Evolutionary conservation across 2,888 invertebrate species (phyloP).

Genomic region (Coremacera marginata): DNA sequence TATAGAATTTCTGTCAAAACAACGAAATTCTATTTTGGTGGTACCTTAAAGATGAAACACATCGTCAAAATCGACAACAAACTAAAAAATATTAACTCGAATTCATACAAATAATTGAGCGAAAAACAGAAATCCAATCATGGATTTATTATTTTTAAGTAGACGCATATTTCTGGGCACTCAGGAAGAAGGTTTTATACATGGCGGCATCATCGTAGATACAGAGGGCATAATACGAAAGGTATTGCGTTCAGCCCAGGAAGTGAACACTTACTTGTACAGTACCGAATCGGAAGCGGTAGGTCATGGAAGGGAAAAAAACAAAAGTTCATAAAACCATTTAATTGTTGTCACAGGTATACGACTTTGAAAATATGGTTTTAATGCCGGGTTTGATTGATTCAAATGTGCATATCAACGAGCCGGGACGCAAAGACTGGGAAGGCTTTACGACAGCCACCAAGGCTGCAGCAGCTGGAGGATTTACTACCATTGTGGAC

Average conservation of each 20-base stretch:
- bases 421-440: conserved; percentile 80
- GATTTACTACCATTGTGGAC: conserved; percentile 79
- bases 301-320: conserved; percentile 48
- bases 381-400: conserved; percentile 80
- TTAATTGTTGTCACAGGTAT: conserved; percentile 54
- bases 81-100: background rate
- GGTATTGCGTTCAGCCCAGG: conserved; percentile 70
- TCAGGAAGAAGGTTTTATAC: conserved; percentile 70
- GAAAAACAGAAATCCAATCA: conserved; percentile 40
- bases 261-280: conserved; percentile 70
- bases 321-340: background rate
- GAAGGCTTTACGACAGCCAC: conserved; percentile 81
- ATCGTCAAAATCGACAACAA: background rate
- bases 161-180: conserved; percentile 70
- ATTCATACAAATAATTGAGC: background rate
- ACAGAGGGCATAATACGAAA: conserved; percentile 72
- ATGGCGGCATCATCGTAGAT: conserved; percentile 74
- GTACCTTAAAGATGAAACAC: background rate
- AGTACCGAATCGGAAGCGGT: conserved; percentile 72
- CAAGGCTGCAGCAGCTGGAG: conserved; percentile 79
- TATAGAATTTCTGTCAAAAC: background rate
- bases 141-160: conserved; percentile 68
- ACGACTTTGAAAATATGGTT: conserved; percentile 71
- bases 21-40: background rate
- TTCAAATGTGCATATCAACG: conserved; percentile 81